Evolutionary conservation across 2,888 invertebrate genomes (phyloP).

Genomic region (Meiosimyza decipiens): DNA sequence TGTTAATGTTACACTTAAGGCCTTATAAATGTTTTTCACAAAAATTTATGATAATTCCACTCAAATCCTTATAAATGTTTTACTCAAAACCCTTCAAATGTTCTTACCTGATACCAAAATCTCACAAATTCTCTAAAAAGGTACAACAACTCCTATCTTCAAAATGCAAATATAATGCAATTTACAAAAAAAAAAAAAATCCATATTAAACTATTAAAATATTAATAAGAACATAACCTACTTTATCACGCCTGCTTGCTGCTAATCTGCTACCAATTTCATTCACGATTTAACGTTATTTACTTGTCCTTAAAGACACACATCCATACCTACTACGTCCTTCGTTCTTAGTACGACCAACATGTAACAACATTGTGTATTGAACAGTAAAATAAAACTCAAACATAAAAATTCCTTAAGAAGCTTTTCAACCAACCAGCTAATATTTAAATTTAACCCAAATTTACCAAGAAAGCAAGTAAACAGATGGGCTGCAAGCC

Average conservation of each 20-base stretch:
- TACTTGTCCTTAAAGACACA: not conserved
- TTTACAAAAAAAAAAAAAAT: too few species aligned
- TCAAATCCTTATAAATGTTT: too few species aligned
- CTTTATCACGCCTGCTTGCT: not conserved
- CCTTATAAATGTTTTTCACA: too few species aligned
- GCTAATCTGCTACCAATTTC: slow-evolving; percentile 14
- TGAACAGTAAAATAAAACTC: not conserved
- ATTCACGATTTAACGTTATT: slow-evolving; percentile 16
- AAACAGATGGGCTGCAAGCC: not conserved
- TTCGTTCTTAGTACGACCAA: too few species aligned
- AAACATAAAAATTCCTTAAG: slow-evolving; percentile 19
- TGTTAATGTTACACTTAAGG: too few species aligned
- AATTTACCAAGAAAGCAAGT: not conserved
- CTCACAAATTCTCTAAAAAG: too few species aligned
- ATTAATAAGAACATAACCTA: slow-evolving; percentile 18
- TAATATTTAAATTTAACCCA: slow-evolving; percentile 32
- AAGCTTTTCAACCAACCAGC: slow-evolving; percentile 23
- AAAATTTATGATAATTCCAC: too few species aligned
- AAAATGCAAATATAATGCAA: too few species aligned
- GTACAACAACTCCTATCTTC: too few species aligned
- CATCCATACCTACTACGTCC: too few species aligned
- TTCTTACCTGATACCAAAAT: too few species aligned
- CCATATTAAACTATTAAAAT: not conserved
- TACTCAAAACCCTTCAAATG: too few species aligned
- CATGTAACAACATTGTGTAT: slow-evolving; percentile 2